Percentiles rank a stretch among this genome's conserved stretches.
These are phyloP conservation scores for Campylomormyrus numenius DNA, from an alignment of 2,113 vertebrate species.

Conservation along the genomic window DNA sequence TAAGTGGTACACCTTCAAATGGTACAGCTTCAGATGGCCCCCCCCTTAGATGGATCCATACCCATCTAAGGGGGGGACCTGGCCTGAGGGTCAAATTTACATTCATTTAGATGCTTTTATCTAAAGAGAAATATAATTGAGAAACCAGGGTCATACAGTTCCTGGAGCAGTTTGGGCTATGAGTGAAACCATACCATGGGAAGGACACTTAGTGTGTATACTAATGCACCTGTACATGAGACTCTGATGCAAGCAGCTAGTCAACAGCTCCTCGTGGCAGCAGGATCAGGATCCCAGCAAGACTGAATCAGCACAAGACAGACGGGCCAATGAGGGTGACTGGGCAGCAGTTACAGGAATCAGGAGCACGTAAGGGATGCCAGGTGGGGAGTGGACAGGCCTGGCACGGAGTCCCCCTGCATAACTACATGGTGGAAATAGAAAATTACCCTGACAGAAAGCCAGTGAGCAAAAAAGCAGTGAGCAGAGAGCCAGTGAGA, in stretches of 20 bases:
- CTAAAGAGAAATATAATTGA: neutral
- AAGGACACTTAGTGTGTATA: neutral
- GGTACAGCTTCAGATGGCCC: neutral
- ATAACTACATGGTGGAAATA: neutral
- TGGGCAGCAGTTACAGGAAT: neutral
- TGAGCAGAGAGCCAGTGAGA: neutral
- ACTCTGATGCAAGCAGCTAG: neutral
- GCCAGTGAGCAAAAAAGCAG: neutral
- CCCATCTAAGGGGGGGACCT: neutral
- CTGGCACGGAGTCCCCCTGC: neutral
- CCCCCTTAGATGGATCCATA: neutral
- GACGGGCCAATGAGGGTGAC: constrained; percentile 2
- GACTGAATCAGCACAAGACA: neutral
- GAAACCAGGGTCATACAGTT: neutral
- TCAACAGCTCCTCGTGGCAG: neutral
- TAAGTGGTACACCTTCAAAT: neutral
- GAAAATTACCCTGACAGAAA: neutral
- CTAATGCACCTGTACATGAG: neutral
- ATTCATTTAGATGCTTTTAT: neutral
- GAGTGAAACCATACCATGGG: neutral
- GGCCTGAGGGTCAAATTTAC: neutral
- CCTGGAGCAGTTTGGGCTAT: neutral
- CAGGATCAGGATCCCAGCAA: neutral
- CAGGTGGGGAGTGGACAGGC: neutral
- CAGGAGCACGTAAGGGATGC: neutral